Evolutionary conservation across 1,140 invertebrate genomes (phyloP).

Genomic region (Fopius arisanus): DNA sequence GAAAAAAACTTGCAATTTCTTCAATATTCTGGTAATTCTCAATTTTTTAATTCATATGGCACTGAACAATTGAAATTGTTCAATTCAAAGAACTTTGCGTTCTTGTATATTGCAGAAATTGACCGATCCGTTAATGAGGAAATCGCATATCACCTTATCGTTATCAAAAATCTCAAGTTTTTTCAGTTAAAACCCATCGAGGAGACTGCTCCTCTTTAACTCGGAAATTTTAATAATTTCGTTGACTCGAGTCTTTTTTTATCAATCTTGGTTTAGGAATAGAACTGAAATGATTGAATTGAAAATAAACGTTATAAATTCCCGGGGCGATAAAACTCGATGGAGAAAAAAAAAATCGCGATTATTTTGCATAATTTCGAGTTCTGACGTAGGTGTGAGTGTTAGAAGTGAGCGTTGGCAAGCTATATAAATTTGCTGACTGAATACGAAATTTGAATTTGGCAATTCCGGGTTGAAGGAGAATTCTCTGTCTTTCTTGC

Average conservation of each 20-base stretch:
- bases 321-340: not conserved
- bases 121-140: no score
- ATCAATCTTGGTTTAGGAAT: not conserved
- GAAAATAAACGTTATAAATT: not conserved
- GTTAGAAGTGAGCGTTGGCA: not conserved
- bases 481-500: not conserved
- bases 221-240: not conserved
- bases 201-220: no score
- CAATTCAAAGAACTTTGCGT: no score
- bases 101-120: no score
- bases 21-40: no score
- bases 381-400: not conserved
- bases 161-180: no score
- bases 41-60: no score
- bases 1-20: no score
- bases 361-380: conserved; percentile 3
- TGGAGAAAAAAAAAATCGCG: not conserved
- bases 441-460: not conserved
- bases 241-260: not conserved
- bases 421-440: not conserved
- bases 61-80: no score
- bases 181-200: no score
- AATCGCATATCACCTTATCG: no score
- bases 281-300: not conserved
- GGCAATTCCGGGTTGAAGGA: not conserved